phyloP scores from a whole-genome alignment of 2,797 vertebrate genomes.

The Petrocephalus schoutedeni region DNA sequence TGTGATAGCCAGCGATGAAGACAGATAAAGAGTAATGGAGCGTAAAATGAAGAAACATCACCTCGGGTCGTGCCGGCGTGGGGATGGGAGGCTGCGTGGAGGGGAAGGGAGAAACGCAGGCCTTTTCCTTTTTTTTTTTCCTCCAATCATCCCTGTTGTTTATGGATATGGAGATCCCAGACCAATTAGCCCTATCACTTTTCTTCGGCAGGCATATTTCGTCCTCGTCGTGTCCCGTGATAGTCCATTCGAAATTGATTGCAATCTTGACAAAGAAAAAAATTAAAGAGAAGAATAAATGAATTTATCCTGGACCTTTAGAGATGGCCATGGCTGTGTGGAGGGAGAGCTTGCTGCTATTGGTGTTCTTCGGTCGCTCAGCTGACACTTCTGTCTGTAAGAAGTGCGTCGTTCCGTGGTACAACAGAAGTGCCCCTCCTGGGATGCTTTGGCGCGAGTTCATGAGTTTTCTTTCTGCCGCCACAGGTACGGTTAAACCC shows the following conservation, averaged over 20 bases:
- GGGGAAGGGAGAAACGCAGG: constrained; percentile 4
- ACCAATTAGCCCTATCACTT: not conserved
- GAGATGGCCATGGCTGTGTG: not conserved
- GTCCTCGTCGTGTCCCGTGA: not conserved
- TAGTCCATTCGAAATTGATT: not conserved
- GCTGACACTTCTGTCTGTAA: not conserved
- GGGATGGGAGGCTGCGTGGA: constrained; percentile 21
- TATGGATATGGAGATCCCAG: not conserved
- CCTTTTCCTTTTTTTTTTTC: not conserved
- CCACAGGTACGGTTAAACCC: constrained; percentile 85
- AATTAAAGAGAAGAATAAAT: not conserved
- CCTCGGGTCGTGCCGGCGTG: constrained; percentile 27
- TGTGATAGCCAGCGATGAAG: constrained; percentile 39
- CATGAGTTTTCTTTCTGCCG: not conserved
- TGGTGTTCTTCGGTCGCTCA: not conserved
- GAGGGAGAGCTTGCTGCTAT: not conserved
- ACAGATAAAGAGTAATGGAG: constrained; percentile 56
- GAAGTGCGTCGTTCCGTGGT: not conserved
- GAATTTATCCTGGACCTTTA: not conserved
- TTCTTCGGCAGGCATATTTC: not conserved
- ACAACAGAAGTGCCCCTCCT: not conserved
- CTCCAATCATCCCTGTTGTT: not conserved
- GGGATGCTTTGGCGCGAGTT: not conserved
- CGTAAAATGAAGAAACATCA: constrained; percentile 66
- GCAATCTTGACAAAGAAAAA: not conserved